These are phyloP conservation scores for Dysidea cf. avara DNA, from an alignment of 37 sponge, comb jelly and placozoan genomes.

Conservation along the genomic window DNA sequence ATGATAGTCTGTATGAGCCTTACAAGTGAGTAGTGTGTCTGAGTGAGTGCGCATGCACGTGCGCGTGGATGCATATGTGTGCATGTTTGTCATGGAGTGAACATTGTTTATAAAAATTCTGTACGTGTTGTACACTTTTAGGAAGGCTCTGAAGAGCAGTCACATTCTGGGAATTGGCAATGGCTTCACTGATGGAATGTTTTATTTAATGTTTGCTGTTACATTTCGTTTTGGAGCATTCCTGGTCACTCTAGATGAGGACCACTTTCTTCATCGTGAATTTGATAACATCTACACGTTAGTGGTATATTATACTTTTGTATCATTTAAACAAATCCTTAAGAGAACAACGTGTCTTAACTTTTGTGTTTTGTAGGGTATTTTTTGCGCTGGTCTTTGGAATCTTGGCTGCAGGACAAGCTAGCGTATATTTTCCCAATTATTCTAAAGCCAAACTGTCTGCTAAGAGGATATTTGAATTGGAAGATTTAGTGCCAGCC, in stretches of 20 bases:
- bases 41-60: too few species aligned
- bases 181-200: conserved; percentile 64
- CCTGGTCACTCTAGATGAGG: conserved; percentile 31
- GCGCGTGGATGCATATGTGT: too few species aligned
- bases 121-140: conserved; percentile 6
- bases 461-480: conserved; percentile 70
- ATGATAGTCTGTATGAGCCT: too few species aligned
- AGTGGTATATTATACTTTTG: too few species aligned
- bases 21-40: too few species aligned
- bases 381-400: conserved; percentile 82
- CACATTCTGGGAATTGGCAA: conserved; percentile 43
- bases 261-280: neutral
- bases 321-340: too few species aligned
- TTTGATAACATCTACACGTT: conserved; percentile 25
- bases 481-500: conserved; percentile 51
- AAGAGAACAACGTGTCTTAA: too few species aligned
- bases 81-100: too few species aligned
- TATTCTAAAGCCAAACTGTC: conserved; percentile 76
- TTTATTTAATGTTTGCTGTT: conserved; percentile 51
- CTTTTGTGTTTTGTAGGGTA: too few species aligned
- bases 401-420: conserved; percentile 72
- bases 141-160: conserved; percentile 1
- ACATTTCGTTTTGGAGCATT: conserved; percentile 80
- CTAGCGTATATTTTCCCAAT: conserved; percentile 74
- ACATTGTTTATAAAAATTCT: too few species aligned